Percentiles rank a stretch among this genome's conserved stretches.
Evolutionary conservation across 2,797 vertebrate genomes (phyloP).

Genomic region (Sebastes ruberrimus): DNA sequence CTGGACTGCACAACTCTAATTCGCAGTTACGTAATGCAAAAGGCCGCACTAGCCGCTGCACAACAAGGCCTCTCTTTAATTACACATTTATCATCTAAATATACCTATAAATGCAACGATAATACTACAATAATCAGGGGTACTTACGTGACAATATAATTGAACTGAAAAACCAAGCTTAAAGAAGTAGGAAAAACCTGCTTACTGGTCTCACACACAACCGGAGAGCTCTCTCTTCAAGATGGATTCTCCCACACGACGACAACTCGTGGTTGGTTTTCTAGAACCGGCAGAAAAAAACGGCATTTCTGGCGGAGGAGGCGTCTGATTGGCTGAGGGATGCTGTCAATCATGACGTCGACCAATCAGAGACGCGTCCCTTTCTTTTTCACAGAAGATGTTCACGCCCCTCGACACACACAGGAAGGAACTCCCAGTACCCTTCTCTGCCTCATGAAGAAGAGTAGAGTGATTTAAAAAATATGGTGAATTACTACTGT

Average conservation of each 20-base stretch:
- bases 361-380: constrained; percentile 52
- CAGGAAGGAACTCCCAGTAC: constrained; percentile 61
- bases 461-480: not conserved
- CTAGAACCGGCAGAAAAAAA: constrained; percentile 84
- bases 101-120: not conserved
- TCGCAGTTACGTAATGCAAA: constrained; percentile 77
- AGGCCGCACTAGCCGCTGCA: constrained; percentile 44
- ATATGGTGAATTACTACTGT: not conserved
- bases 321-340: constrained; percentile 35
- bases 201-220: constrained; percentile 75
- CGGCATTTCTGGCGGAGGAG: constrained; percentile 67
- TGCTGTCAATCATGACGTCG: constrained; percentile 50
- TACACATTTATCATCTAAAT: not conserved
- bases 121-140: fast-evolving
- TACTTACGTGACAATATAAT: constrained; percentile 39
- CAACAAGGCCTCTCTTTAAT: not conserved
- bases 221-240: constrained; percentile 83
- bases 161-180: not conserved
- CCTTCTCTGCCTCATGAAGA: constrained; percentile 20
- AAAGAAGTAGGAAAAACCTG: constrained; percentile 36
- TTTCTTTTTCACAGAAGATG: constrained; percentile 29
- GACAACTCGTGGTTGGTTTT: constrained; percentile 93
- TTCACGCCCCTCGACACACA: constrained; percentile 53
- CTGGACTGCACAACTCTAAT: constrained; percentile 32
- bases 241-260: constrained; percentile 88